These are phyloP conservation scores for Pseudochirops cupreus DNA, from an alignment of 2,797 vertebrate genomes.

Conservation along the genomic window DNA sequence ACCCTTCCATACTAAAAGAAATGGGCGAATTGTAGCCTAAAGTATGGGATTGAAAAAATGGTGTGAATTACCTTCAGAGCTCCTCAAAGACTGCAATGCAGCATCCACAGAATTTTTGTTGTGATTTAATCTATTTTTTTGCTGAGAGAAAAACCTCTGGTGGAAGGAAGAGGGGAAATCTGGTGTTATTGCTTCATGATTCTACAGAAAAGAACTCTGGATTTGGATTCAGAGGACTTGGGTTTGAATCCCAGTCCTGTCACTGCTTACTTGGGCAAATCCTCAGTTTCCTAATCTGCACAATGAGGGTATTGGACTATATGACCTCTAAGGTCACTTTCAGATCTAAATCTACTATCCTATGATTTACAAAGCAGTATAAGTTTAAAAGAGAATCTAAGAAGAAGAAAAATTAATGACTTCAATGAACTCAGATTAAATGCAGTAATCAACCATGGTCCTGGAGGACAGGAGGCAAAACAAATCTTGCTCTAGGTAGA, in stretches of 20 bases:
- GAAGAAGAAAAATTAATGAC: neutral
- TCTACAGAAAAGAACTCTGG: neutral
- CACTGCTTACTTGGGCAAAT: neutral
- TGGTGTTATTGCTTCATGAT: neutral
- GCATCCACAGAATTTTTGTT: neutral
- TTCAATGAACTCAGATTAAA: neutral
- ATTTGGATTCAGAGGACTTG: neutral
- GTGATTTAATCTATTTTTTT: neutral
- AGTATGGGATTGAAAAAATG: neutral
- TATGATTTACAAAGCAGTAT: neutral
- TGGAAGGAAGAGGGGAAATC: neutral
- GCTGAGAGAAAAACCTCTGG: neutral
- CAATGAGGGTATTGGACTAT: neutral
- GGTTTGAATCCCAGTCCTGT: neutral
- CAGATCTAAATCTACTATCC: neutral
- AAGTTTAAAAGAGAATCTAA: neutral
- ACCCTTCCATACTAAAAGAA: neutral
- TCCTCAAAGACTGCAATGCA: neutral
- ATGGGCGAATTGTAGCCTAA: neutral
- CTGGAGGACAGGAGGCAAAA: neutral
- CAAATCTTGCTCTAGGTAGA: neutral
- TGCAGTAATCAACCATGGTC: neutral
- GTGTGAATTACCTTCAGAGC: neutral
- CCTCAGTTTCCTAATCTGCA: neutral
- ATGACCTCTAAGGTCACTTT: neutral